Base-by-base conservation (phyloP, 2,797 vertebrate species). In the Morus bassanus region DNA sequence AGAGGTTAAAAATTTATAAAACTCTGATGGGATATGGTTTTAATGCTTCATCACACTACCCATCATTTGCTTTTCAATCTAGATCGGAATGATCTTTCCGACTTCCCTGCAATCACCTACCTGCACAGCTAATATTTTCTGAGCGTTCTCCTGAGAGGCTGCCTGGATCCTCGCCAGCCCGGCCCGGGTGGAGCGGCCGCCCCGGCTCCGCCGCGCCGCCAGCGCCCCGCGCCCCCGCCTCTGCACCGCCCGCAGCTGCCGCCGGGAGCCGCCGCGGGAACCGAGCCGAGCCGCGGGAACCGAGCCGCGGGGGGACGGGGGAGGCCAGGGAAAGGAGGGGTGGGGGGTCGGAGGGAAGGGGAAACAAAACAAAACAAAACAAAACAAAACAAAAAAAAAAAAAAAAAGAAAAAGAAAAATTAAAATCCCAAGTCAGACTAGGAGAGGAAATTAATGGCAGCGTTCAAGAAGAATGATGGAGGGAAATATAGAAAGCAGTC, bases 391-490 rank as follows among this genome's bases (percentile, higher is more conserved):
- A n/a, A n/a, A 43, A 43, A 43, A 16, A 3, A 3, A 8, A 90
- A 88, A 91, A 97, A 93, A 82, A 85, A 31, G 28, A 45, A 69
- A 88, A 91, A 63, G 89, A 63, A 84, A 98, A 93, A 98, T 98
- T 97, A 98, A 98, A 99, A 98, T 98, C 98, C 99, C 98, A 98
- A 99, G 98, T 99, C 99, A 98, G 99, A 98, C 99, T 97, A 98
- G 98, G 98, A 99, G 98, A 99, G 98, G 99, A 99, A 99, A 99
- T 99, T 99, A 99, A 99, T 99, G 99, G 99, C 99, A 99, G 99
- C 98, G 98, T 99, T 99, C 99, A 99, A 99, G 99, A 99, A 99
- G 99, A 99, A 99, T 99, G 99, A 99, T 99, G 99, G 99, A 99
- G 99, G 98, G 99, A 99, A 99, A 99, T 99, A 99, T 98, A 99